Evolutionary conservation across 2,888 invertebrate species (phyloP).

Genomic region (Lathronympha strigana): DNA sequence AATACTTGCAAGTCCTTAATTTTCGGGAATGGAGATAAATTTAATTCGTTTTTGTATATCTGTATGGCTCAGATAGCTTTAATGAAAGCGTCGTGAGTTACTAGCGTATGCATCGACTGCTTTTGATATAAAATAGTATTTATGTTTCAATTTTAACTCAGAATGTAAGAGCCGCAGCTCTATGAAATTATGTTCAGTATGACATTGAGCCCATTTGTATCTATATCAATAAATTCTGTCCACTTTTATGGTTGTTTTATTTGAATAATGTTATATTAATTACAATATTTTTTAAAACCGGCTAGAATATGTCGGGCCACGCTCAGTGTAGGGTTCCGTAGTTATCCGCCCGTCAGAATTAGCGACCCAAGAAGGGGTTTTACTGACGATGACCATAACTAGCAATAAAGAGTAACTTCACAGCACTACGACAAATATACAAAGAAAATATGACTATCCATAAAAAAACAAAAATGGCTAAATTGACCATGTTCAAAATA

Average conservation of each 20-base stretch:
- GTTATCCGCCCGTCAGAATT: too few species aligned
- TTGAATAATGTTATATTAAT: conserved; percentile 43
- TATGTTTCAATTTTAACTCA: conserved; percentile 78
- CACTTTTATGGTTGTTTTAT: conserved; percentile 66
- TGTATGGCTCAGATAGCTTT: conserved; percentile 60
- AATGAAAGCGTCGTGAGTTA: conserved; percentile 58
- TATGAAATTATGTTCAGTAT: conserved; percentile 61
- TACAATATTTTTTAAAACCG: too few species aligned
- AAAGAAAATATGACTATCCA: too few species aligned
- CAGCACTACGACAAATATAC: too few species aligned
- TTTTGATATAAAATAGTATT: conserved; percentile 81
- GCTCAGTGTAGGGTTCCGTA: too few species aligned
- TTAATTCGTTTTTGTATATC: conserved; percentile 26
- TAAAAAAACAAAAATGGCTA: too few species aligned
- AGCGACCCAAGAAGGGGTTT: too few species aligned
- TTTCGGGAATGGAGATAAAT: not conserved
- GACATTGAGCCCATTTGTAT: conserved; percentile 74
- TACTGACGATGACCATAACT: too few species aligned
- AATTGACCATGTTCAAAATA: too few species aligned
- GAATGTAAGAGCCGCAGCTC: conserved; percentile 48
- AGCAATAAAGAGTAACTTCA: too few species aligned
- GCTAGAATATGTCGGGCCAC: too few species aligned
- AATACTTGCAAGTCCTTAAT: not conserved
- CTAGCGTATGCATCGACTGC: conserved; percentile 68
- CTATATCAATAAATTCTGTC: conserved; percentile 81